phyloP scores from a whole-genome alignment of 2,888 invertebrate genomes.

The Leptinotarsa tumamoca region DNA sequence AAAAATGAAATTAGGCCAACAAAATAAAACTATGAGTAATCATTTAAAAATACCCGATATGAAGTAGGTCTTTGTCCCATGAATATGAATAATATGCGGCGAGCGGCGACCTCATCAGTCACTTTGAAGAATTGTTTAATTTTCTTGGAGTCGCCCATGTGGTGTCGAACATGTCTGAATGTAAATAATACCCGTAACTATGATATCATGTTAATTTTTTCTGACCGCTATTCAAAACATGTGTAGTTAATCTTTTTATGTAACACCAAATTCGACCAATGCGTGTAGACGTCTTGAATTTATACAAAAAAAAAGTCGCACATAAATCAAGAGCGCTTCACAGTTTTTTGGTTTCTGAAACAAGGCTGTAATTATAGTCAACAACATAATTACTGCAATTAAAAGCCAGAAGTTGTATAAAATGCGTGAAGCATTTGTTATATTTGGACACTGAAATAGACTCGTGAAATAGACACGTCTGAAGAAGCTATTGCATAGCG shows the following conservation, averaged over 20 bases:
- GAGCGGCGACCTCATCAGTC: constrained; percentile 9
- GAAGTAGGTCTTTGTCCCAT: constrained; percentile 19
- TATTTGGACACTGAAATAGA: too few relatives aligned
- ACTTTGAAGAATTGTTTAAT: constrained; percentile 18
- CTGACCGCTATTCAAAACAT: not conserved
- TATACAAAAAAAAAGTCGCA: constrained; percentile 8
- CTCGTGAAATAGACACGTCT: too few relatives aligned
- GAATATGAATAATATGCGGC: not conserved
- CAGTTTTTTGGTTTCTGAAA: not conserved
- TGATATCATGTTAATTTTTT: constrained; percentile 21
- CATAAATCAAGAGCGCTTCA: constrained; percentile 3
- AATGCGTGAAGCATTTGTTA: too few relatives aligned
- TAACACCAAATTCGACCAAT: constrained; percentile 12
- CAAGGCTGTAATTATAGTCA: not conserved
- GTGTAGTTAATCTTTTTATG: constrained; percentile 14
- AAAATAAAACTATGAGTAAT: constrained; percentile 15
- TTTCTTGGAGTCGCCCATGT: constrained; percentile 1
- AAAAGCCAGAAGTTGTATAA: not conserved
- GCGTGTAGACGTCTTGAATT: not conserved
- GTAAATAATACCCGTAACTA: constrained; percentile 15
- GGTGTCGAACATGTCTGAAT: constrained; percentile 12
- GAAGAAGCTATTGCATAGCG: too few relatives aligned
- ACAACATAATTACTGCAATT: constrained; percentile 2
- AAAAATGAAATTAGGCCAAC: constrained; percentile 16
- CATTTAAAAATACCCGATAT: constrained; percentile 13